These are phyloP conservation scores for Parapristionchus giblindavisi DNA, from an alignment of 2,888 invertebrate genomes.

Conservation along the genomic window DNA sequence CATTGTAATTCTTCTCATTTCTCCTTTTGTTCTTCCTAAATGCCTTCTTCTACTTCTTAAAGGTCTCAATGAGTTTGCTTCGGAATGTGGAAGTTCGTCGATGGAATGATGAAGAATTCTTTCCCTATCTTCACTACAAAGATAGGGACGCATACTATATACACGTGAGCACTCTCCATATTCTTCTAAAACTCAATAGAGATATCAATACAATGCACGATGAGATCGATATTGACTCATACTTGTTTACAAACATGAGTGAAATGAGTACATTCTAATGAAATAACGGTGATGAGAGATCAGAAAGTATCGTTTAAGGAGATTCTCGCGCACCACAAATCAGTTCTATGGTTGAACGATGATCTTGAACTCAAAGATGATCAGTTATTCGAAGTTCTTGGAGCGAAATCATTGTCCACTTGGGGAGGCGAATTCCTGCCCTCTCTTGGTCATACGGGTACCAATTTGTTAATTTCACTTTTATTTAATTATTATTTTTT, in stretches of 20 bases:
- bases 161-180: neutral
- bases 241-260: too few relatives aligned
- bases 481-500: too few relatives aligned
- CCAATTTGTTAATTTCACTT: too few relatives aligned
- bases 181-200: neutral
- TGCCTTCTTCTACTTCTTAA: too few relatives aligned
- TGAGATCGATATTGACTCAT: too few relatives aligned
- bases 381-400: neutral
- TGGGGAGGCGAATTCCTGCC: too few relatives aligned
- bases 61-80: conserved; percentile 2
- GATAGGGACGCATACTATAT: neutral
- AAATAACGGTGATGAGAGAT: too few relatives aligned
- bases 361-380: neutral
- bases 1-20: too few relatives aligned
- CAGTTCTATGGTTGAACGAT: neutral
- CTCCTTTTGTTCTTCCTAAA: neutral
- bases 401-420: too few relatives aligned
- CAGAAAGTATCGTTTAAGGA: too few relatives aligned
- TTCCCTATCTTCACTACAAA: neutral
- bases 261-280: too few relatives aligned
- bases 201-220: neutral
- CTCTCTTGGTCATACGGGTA: too few relatives aligned
- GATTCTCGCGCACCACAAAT: neutral
- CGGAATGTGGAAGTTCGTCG: conserved; percentile 22
- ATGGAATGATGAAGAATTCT: neutral